Evolutionary conservation across 2,888 invertebrate genomes (phyloP).

Genomic region (Eilema depressum): DNA sequence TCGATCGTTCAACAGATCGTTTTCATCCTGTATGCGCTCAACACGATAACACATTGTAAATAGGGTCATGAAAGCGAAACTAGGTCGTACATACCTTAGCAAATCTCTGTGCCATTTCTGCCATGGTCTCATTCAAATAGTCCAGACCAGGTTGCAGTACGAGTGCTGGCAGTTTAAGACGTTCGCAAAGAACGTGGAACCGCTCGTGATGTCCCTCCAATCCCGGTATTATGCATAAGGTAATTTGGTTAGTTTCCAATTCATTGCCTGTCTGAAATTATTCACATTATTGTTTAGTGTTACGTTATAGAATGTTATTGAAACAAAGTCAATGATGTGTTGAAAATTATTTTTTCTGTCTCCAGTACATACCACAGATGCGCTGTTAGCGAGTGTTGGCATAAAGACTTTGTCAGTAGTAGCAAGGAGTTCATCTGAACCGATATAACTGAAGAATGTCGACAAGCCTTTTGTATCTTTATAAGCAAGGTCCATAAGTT

Average conservation of each 20-base stretch:
- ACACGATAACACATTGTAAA: no score
- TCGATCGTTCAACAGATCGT: no score
- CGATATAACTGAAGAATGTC: slow-evolving; percentile 42
- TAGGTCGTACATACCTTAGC: no score
- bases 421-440: slow-evolving; percentile 66
- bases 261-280: background rate
- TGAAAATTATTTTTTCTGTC: no score
- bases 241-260: background rate
- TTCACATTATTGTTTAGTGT: background rate
- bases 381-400: slow-evolving; percentile 52
- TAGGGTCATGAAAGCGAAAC: no score
- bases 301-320: background rate
- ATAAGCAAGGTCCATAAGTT: background rate
- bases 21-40: no score
- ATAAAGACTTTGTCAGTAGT: slow-evolving; percentile 63
- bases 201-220: background rate
- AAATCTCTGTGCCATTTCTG: no score
- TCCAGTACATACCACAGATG: slow-evolving; percentile 3
- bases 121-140: no score
- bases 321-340: background rate
- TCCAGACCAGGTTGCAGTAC: background rate
- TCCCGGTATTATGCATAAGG: background rate
- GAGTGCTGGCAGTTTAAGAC: background rate
- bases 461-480: slow-evolving; percentile 8
- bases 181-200: background rate